phyloP scores from a whole-genome alignment of 1,140 invertebrate genomes.

The Camponotus pennsylvanicus region DNA sequence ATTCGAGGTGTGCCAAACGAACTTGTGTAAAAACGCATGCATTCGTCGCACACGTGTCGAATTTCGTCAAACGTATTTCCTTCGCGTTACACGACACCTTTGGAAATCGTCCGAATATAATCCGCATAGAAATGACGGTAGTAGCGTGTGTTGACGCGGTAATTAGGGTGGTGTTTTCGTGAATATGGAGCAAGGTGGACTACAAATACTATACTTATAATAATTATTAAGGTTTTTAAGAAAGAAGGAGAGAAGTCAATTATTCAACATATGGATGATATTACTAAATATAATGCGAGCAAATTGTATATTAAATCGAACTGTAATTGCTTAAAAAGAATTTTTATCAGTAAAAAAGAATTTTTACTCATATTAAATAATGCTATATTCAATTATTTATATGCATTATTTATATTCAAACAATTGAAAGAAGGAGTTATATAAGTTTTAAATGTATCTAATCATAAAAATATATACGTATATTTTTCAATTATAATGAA shows the following conservation, averaged over 20 bases:
- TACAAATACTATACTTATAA: conserved; percentile 70
- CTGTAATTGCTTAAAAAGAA: background rate
- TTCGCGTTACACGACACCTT: conserved; percentile 71
- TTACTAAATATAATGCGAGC: conserved; percentile 32
- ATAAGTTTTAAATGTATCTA: background rate
- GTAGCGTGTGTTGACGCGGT: conserved; percentile 40
- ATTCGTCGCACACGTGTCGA: conserved; percentile 56
- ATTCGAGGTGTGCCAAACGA: conserved; percentile 37
- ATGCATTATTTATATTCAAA: background rate
- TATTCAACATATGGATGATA: conserved; percentile 18
- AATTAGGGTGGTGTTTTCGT: conserved; percentile 73
- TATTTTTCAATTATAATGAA: background rate
- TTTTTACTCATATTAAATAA: background rate
- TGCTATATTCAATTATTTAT: background rate
- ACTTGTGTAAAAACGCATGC: conserved; percentile 49
- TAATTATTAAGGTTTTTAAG: conserved; percentile 46
- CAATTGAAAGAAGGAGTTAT: too few relatives aligned
- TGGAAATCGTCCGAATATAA: conserved; percentile 66
- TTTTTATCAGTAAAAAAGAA: background rate
- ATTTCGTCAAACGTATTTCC: conserved; percentile 63
- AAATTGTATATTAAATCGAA: background rate
- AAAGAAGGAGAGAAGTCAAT: conserved; percentile 20
- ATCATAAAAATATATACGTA: background rate
- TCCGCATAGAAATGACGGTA: conserved; percentile 64
- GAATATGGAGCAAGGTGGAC: conserved; percentile 71